Percentiles rank a stretch among this genome's conserved stretches.
Evolutionary conservation across 1,140 invertebrate species (phyloP).

Genomic region (Liolophura sinensis): DNA sequence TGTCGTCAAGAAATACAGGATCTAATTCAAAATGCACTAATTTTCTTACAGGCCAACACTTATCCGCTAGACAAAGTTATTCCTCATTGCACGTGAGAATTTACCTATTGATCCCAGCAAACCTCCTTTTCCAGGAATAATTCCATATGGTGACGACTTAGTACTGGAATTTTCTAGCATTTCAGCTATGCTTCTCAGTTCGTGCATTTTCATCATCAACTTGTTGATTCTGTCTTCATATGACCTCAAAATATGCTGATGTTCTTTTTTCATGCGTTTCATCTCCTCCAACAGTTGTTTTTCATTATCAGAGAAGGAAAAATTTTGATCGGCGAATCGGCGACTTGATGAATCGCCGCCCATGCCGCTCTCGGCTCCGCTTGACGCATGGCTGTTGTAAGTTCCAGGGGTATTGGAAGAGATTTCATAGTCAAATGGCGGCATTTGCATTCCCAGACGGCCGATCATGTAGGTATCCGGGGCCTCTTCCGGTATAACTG

Average conservation of each 20-base stretch:
- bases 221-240: constrained; percentile 54
- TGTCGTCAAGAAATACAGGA: too few species aligned
- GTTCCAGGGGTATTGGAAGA: constrained; percentile 2
- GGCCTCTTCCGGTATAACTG: constrained; percentile 37
- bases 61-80: too few species aligned
- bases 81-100: too few species aligned
- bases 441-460: constrained; percentile 1
- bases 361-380: background rate
- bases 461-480: background rate
- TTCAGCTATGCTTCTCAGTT: constrained; percentile 50
- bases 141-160: constrained; percentile 45
- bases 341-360: constrained; percentile 5
- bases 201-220: constrained; percentile 55
- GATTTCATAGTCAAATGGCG: constrained; percentile 10
- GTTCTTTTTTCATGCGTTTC: constrained; percentile 52
- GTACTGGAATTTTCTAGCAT: constrained; percentile 53
- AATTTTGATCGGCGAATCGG: constrained; percentile 30
- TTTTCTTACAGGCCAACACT: background rate
- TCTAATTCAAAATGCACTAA: too few species aligned
- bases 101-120: constrained; percentile 44
- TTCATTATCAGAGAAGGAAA: constrained; percentile 54
- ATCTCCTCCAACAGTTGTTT: constrained; percentile 57
- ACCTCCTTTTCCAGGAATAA: constrained; percentile 33
- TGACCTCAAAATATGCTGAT: constrained; percentile 40
- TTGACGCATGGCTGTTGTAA: constrained; percentile 4